phyloP scores from a whole-genome alignment of 2,888 invertebrate species.

The Germaria angustata region DNA sequence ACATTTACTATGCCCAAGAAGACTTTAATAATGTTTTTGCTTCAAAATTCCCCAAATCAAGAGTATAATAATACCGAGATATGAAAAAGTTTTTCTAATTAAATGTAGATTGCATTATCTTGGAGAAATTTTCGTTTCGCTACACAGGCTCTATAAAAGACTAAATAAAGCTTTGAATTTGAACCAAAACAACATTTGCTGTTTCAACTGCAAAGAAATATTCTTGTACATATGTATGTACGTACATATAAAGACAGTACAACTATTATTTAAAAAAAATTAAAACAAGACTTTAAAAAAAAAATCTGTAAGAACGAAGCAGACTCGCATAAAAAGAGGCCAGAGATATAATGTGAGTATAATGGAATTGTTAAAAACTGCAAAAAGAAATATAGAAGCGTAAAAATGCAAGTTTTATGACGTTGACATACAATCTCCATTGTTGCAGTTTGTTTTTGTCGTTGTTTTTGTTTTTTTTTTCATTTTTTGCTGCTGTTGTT shows the following conservation, averaged over 20 bases:
- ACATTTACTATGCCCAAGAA: too few relatives aligned
- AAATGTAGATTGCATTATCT: constrained; percentile 37
- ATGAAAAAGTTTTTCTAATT: not conserved
- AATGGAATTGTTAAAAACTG: constrained; percentile 59
- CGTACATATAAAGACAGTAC: not conserved
- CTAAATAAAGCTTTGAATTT: constrained; percentile 31
- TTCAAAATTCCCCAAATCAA: too few relatives aligned
- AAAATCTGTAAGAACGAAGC: not conserved
- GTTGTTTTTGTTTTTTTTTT: constrained; percentile 33
- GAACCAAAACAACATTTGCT: constrained; percentile 24
- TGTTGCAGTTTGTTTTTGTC: constrained; percentile 33
- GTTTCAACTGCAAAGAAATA: not conserved
- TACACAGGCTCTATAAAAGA: constrained; percentile 7
- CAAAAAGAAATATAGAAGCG: constrained; percentile 61
- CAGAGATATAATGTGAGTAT: too few relatives aligned
- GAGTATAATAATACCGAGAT: too few relatives aligned
- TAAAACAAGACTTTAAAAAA: not conserved
- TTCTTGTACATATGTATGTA: not conserved
- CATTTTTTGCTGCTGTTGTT: constrained; percentile 19
- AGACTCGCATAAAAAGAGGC: not conserved
- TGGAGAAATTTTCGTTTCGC: constrained; percentile 32
- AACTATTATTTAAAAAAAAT: constrained; percentile 4
- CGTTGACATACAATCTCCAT: constrained; percentile 66
- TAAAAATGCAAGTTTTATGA: constrained; percentile 67
- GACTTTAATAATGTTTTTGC: too few relatives aligned